Evolutionary conservation across 2,888 invertebrate species (phyloP).

Genomic region (Phortica okadai): DNA sequence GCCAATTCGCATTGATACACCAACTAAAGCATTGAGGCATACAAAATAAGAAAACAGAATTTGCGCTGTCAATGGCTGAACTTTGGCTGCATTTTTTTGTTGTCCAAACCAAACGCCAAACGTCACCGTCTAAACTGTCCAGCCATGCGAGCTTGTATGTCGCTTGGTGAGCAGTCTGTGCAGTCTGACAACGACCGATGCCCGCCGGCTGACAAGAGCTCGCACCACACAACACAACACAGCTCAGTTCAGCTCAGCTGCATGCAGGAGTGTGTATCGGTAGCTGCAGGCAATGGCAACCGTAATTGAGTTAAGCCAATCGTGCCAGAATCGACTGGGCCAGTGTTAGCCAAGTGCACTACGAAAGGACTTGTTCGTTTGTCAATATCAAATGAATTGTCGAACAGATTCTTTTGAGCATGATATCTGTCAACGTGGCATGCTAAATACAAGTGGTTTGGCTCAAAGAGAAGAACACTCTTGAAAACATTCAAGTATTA

Average conservation of each 20-base stretch:
- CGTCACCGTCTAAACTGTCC: background rate
- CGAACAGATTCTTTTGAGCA: no score
- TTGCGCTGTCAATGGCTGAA: background rate
- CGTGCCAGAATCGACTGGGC: slow-evolving; percentile 23
- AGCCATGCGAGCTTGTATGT: background rate
- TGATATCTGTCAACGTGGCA: no score
- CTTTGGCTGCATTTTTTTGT: background rate
- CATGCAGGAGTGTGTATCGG: background rate
- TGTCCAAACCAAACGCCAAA: background rate
- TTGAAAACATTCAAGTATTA: background rate
- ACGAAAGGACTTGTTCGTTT: background rate
- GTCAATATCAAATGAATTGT: no score
- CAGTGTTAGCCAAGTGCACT: slow-evolving; percentile 28
- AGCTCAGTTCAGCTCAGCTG: background rate
- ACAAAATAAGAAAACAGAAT: background rate
- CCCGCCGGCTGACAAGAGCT: background rate
- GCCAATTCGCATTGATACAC: background rate
- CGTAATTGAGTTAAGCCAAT: background rate
- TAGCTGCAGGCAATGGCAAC: slow-evolving; percentile 32
- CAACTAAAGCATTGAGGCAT: background rate
- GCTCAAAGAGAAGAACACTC: background rate
- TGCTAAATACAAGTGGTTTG: no score
- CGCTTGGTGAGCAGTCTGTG: background rate
- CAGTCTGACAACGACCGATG: background rate
- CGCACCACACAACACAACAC: background rate